Evolutionary conservation across 2,797 vertebrate species (phyloP), one percentile per base, ranked within the genome.

Genomic region (Novumbra hubbsi): DNA sequence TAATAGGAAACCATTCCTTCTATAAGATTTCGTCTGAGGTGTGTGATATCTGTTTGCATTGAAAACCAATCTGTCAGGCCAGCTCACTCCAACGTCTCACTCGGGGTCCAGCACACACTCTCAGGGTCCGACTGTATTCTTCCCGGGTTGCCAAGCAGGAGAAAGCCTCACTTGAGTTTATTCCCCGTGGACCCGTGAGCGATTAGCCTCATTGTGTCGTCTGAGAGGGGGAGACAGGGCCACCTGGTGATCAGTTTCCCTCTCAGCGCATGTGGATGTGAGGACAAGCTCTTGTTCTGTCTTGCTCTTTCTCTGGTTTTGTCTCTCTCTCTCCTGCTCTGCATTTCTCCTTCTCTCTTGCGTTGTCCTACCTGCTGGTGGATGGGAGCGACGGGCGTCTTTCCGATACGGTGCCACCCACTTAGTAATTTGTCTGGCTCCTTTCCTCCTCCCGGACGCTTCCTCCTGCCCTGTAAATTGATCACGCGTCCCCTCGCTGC

Each of bases 391-490:
- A 81, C 71, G 16, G 70, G 62, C 16, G 68, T 72, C 72, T 79
- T 81, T 79, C 57, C 45, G 45, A 73, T 71, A 74, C 41, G 72
- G 68, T 87, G 78, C 91, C 89, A 88, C 90, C 91, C 89, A 70
- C 93, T 93, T 91, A 93, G 91, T 92, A 87, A 92, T 96, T 94
- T 94, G 94, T 93, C 94, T 93, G 92, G 93, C 92, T 93, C 91
- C 93, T 93, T 94, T 94, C 93, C 94, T 93, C 91, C 93, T 89
- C 86, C 85, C 88, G 73, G 79, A 41, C 34, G 60, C 77, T 84
- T 90, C 88, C 92, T 90, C 93, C 85, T 77, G 85, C 77, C 88
- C 85, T 85, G 90, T 90, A 89, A 91, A 89, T 89, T 79, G 86
- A 90, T 90, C 89, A 74, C 77, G 86, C 12, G 11, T 45, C 41